A percentile compares a stretch with the other conserved stretches of the same genome.
Evolutionary conservation across 1,140 invertebrate genomes (phyloP).

Genomic region (Caligus rogercresseyi): DNA sequence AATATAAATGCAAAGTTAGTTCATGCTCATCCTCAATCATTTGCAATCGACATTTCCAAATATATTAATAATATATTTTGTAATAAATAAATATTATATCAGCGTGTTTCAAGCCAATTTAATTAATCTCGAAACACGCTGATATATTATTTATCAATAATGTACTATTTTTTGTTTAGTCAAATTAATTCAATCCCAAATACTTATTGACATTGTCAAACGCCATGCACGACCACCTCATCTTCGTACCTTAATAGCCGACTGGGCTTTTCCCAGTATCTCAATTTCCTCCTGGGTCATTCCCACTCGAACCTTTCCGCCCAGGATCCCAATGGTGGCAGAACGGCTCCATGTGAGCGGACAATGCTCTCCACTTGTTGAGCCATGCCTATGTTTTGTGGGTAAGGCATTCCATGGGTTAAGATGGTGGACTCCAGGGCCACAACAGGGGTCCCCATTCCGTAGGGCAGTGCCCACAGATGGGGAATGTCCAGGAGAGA

Average conservation of each 20-base stretch:
- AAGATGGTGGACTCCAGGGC: conserved; percentile 94
- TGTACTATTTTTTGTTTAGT: too few relatives aligned
- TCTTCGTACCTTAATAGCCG: conserved; percentile 24
- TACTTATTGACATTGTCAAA: too few relatives aligned
- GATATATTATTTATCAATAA: too few relatives aligned
- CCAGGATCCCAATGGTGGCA: conserved; percentile 74
- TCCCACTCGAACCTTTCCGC: conserved; percentile 67
- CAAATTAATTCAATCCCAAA: too few relatives aligned
- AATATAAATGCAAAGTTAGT: too few relatives aligned
- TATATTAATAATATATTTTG: too few relatives aligned
- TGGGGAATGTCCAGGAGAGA: conserved; percentile 5
- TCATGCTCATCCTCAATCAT: too few relatives aligned
- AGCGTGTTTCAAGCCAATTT: too few relatives aligned
- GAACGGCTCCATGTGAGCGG: conserved; percentile 51
- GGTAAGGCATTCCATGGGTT: conserved; percentile 93
- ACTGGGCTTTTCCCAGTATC: conserved; percentile 32
- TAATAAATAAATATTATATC: too few relatives aligned
- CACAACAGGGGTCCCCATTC: conserved; percentile 50
- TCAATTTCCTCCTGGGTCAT: conserved; percentile 43
- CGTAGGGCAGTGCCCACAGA: conserved; percentile 37
- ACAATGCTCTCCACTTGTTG: conserved; percentile 58
- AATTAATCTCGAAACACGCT: too few relatives aligned
- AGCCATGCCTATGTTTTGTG: conserved; percentile 73
- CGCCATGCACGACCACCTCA: too few relatives aligned
- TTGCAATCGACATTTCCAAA: too few relatives aligned